Conservation (phyloP, 2,888 invertebrate genomes). For the Crioceris asparagi region DNA sequence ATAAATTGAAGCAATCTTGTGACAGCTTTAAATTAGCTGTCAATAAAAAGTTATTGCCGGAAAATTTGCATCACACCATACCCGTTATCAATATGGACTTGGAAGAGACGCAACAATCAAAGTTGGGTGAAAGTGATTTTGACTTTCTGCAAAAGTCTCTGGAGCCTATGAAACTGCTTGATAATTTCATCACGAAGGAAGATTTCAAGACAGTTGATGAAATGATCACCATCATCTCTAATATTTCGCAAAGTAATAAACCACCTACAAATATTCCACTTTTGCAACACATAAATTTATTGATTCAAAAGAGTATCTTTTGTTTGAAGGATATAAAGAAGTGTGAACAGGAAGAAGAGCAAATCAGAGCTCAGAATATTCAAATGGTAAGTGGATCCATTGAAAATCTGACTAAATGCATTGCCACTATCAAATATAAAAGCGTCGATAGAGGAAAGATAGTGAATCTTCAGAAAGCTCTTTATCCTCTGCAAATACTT, state of each 20-base stretch:
- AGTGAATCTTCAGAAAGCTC: conserved; percentile 28
- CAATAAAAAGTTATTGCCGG: conserved; percentile 14
- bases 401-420: conserved; percentile 27
- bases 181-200: conserved; percentile 13
- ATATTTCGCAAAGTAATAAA: conserved; percentile 16
- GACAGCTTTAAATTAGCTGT: conserved; percentile 8
- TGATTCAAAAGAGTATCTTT: conserved; percentile 20
- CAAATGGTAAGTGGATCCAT: conserved; percentile 26
- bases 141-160: conserved; percentile 13
- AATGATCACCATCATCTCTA: conserved; percentile 12
- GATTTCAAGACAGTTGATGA: conserved; percentile 10
- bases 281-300: conserved; percentile 17
- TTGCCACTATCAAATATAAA: conserved; percentile 30
- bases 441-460: conserved; percentile 25
- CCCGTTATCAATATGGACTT: conserved; percentile 17
- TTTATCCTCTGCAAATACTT: conserved; percentile 31
- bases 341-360: conserved; percentile 16
- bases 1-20: conserved; percentile 8
- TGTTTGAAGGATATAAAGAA: conserved; percentile 21
- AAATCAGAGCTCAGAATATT: conserved; percentile 24
- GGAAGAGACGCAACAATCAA: conserved; percentile 5
- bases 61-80: conserved; percentile 14
- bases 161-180: conserved; percentile 10
- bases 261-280: conserved; percentile 13
- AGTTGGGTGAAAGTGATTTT: conserved; percentile 13